Evolutionary conservation across 2,888 invertebrate species (phyloP), one percentile per base, ranked within the genome.

Genomic region (Arctia plantaginis): DNA sequence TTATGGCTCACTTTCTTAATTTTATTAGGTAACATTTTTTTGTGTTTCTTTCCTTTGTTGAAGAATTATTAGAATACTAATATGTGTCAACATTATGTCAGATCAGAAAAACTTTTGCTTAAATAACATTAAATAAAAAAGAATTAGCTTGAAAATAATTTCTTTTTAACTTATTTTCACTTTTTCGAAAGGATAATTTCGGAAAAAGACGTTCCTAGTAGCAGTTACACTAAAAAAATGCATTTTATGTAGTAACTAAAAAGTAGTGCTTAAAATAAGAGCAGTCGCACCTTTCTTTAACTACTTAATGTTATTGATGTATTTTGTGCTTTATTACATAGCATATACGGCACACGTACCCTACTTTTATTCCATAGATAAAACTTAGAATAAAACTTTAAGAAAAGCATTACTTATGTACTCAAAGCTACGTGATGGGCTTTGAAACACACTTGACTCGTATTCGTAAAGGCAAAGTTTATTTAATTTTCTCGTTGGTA

Each of bases 351-450:
- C 15, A 30, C 62, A 67, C 47, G 23, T 47, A 30, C 18, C 18
- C 8, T 65, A 20, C 35, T 64, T 39, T 39, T 51, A 35, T 69
- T 55, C 10, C n/a, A 18, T 33, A 27, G 15, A 30, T 44, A 12
- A 51, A 69, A 35, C 30, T n/a, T 33, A 35, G 27, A 39, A 64
- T 71, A 27, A 64, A 71, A 64, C 64, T 33, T 27, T 55, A 69
- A 64, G 68, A 73, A 68, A 73, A 35, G 69, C 69, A 69, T 68
- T 73, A 73, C 64, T 73, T 69, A 55, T 39, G 65, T 69, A 69
- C 73, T 69, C 65, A 73, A 51, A 44, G 47, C 33, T 69, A 74
- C 73, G 73, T 74, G 73, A 74, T 74, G 65, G 66, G 66, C 69
- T 70, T 74, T 44, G 55, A 10, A 70, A 69, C 69, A 65, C 66